Evolutionary conservation across 2,888 invertebrate species (phyloP), one percentile per base, ranked within the genome.

Genomic region (Catocala nupta): DNA sequence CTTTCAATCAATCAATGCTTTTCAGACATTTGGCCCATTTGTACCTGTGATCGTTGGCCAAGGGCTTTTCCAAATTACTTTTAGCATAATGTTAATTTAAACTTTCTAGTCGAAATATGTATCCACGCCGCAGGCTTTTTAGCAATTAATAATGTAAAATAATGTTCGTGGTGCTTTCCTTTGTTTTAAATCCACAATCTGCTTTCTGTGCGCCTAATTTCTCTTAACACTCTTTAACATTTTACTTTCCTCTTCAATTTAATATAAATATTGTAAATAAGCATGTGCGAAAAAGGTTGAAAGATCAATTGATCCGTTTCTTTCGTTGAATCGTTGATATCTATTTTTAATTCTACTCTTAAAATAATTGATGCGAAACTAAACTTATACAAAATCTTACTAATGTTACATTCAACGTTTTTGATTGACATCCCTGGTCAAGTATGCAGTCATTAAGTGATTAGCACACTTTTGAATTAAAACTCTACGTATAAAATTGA

Each of bases 121-220:
- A 56, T 8, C 13, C 13, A 39, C 42, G 42, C 42, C 10, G 10
- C 9, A 9, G 59, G 59, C 60, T 68, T 68, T 63, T 52, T 63
- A 62, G 68, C 58, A 50, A 48, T 54, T 50, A 16, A 9, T 68
- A 61, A 34, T 47, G 25, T 55, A 44, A 6, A 54, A 49, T 48
- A 42, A 42, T 51, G 50, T 36, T 2, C 47, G 44, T 45, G 43
- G 47, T 49, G 61, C 65, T 68, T 70, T 61, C 43, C 16, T 59
- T 69, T 71, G 48, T 53, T 12, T 55, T 60, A 44, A 59, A 67
- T 60, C 59, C 61, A 56, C 65, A 44, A 51, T 56, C 67, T 69
- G 75, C 75, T 75, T 75, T 68, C 55, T 73, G 63, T 75, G 73
- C 71, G 67, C 65, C 63, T 70, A 63, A 50, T 59, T 61, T 63